Conservation (phyloP, 2,888 invertebrate species). For the Microplitis deprimator region DNA sequence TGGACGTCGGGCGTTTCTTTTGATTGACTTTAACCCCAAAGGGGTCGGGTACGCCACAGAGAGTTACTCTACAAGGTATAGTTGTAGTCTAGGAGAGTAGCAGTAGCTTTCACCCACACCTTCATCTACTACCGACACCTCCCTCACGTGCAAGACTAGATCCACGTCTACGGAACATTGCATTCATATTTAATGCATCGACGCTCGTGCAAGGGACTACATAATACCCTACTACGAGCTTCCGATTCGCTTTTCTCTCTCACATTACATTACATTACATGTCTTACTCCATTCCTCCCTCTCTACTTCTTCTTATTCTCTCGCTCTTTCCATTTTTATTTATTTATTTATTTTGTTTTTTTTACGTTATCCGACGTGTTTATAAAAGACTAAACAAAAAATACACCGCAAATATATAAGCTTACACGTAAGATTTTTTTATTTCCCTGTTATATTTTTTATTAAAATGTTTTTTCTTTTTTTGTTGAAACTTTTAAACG, state of each 20-base stretch:
- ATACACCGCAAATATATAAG: not conserved
- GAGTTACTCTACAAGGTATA: not conserved
- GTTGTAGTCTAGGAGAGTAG: not conserved
- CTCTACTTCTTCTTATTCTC: not conserved
- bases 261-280: conserved; percentile 15
- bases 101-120: not conserved
- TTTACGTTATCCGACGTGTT: not conserved
- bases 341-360: not conserved
- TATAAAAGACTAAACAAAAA: not conserved
- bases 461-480: not conserved
- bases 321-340: not conserved
- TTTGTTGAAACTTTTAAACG: not conserved
- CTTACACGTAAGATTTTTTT: not conserved
- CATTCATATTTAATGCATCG: conserved; percentile 52
- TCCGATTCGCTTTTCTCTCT: conserved; percentile 53
- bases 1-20: conserved; percentile 46
- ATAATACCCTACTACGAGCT: conserved; percentile 21
- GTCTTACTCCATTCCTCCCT: not conserved
- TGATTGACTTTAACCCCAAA: conserved; percentile 35
- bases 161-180: conserved; percentile 39
- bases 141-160: not conserved
- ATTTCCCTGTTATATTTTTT: not conserved
- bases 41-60: not conserved
- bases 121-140: conserved; percentile 1
- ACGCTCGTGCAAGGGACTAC: conserved; percentile 43